Base-by-base conservation (phyloP, 2,888 invertebrate species). In the Ceraclea dissimilis region DNA sequence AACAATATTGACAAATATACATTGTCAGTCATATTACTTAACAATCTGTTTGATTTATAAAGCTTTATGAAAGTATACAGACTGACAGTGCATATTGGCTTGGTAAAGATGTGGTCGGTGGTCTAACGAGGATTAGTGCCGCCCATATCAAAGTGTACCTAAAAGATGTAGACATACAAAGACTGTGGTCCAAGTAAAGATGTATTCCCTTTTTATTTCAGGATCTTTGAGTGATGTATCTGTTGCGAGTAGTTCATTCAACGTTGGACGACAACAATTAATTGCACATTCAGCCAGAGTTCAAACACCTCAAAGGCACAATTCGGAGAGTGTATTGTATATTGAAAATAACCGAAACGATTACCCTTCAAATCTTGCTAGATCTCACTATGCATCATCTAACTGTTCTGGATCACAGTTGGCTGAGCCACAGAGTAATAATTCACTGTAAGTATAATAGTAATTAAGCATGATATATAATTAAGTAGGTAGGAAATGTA, bases 241-340 rank as follows among this genome's bases (percentile, higher is more conserved):
- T 56, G 80, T 83, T 60, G 77, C 80, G 48, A 81, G 81, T 64
- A 78, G 79, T 69, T 62, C 63, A 64, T 68, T 51, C 71, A 71
- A 76, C 72, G 71, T 72, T 17, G 67, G 68, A 55, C 71, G 76
- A 54, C 72, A 77, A 62, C 86, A 85, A 66, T 73, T 84, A 60
- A 87, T 89, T 62, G 88, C 83, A 46, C 89, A 88, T 66, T 88
- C 88, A 66, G 84, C 88, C 31, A 75, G 86, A 58, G 88, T 90
- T 20, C 82, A 84, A 66, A 85, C 86, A 48, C 88, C 88, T 11
- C 87, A 89, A 70, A 78, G 87, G 55, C 88, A 88, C 69, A 83
- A 86, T 66, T 87, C 87, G 50, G 88, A 88, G 70, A 86, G 86
- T 66, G 85, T 88, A 20, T 71, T 86, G 46, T 86, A 86, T 66